phyloP scores from a whole-genome alignment of 2,113 vertebrate genomes.

The Thalassoma bifasciatum region DNA sequence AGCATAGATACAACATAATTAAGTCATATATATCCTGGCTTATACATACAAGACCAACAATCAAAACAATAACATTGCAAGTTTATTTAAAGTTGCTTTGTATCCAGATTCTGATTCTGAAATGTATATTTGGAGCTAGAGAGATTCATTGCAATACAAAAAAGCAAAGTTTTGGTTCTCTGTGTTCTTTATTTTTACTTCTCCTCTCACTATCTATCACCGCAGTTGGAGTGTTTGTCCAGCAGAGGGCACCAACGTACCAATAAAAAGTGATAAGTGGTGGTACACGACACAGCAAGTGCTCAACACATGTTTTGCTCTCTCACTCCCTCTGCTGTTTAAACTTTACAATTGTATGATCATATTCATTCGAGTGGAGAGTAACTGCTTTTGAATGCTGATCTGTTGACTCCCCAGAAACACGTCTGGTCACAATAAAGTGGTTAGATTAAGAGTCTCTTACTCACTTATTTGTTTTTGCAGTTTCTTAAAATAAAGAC shows the following conservation, averaged over 20 bases:
- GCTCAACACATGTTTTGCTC: not conserved
- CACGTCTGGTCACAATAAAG: not conserved
- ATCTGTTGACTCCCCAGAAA: not conserved
- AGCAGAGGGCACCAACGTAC: constrained; percentile 64
- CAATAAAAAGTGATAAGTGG: constrained; percentile 3
- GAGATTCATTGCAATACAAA: constrained; percentile 12
- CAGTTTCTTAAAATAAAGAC: not conserved
- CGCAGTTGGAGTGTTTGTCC: constrained; percentile 46
- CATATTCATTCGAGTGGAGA: not conserved
- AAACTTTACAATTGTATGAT: not conserved
- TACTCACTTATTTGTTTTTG: not conserved
- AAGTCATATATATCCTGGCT: not conserved
- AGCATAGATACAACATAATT: not conserved
- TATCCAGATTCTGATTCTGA: not conserved
- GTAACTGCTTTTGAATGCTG: not conserved
- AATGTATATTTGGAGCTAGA: not conserved
- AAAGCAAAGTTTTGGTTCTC: constrained; percentile 5
- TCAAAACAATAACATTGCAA: not conserved
- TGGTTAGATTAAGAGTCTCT: not conserved
- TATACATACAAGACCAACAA: not conserved
- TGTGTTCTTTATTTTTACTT: not conserved
- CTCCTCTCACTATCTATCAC: not conserved
- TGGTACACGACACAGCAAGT: not conserved
- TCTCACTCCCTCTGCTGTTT: constrained; percentile 54
- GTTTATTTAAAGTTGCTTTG: not conserved